Conservation (phyloP, 2,888 invertebrate genomes). For the Plutella xylostella region DNA sequence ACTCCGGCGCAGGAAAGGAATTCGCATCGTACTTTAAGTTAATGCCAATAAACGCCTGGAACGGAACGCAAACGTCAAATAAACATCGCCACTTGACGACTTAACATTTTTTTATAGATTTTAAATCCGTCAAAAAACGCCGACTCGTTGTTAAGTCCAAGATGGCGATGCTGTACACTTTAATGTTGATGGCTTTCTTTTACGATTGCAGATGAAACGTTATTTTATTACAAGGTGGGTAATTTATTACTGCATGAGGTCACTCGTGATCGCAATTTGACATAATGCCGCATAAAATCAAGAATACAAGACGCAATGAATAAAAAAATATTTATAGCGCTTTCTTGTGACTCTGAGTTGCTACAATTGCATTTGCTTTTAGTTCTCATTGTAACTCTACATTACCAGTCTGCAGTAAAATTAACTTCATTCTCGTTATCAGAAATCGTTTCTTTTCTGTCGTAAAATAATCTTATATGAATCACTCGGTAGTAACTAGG, state of each 20-base stretch:
- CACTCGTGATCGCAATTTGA: slow-evolving; percentile 14
- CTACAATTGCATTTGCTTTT: not conserved
- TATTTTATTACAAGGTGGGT: slow-evolving; percentile 36
- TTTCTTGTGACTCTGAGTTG: slow-evolving; percentile 4
- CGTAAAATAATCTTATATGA: not conserved
- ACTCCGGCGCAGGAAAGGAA: slow-evolving; percentile 21
- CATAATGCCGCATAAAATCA: slow-evolving; percentile 5
- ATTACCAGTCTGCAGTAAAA: too few species aligned
- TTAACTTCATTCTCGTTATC: not conserved
- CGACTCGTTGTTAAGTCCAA: slow-evolving; percentile 34
- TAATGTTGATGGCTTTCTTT: slow-evolving; percentile 52
- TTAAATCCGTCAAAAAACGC: slow-evolving; percentile 29
- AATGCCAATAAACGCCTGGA: slow-evolving; percentile 30
- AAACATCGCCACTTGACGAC: slow-evolving; percentile 18
- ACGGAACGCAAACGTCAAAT: slow-evolving; percentile 22
- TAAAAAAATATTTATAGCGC: slow-evolving; percentile 1
- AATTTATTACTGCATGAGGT: slow-evolving; percentile 35
- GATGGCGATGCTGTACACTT: slow-evolving; percentile 26
- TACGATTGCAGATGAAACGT: slow-evolving; percentile 38
- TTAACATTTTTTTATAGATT: slow-evolving; percentile 16
- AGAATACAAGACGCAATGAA: not conserved
- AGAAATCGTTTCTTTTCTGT: not conserved
- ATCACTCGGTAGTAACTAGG: too few species aligned
- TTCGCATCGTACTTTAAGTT: slow-evolving; percentile 30
- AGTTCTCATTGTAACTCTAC: too few species aligned